Evolutionary conservation across 1,140 invertebrate species (phyloP), one percentile per base, ranked within the genome.

Genomic region (Triops longicaudatus): DNA sequence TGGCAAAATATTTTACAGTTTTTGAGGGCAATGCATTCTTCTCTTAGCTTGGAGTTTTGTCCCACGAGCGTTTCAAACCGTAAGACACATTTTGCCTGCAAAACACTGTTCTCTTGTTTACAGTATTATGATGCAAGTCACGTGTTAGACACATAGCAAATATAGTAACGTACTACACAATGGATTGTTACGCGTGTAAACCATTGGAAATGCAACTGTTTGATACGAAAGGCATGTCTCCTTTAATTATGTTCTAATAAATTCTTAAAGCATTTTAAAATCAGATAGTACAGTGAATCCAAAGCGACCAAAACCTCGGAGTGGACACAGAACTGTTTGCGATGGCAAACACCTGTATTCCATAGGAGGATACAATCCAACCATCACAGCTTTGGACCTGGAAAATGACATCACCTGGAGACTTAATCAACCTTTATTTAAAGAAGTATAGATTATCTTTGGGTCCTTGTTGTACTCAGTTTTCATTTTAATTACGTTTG

Each of bases 311-410:
- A 63, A 63, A 63, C 50, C 50, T 63, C 50, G 50, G 17, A 63
- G 50, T 63, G 50, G 50, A 5, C 50, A 63, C 50, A 63, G 50
- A 22, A 63, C 17, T 6, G 50, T 63, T 63, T 63, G 50, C 22
- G 50, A 63, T 17, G 50, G 50, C 50, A 63, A 63, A 63, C 50
- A 63, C 50, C 10, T 63, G 50, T 63, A 63, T 63, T 63, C 50
- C 17, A n/a, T 63, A 63, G 50, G 50, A 63, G 50, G 50, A 4
- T 63, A 63, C 14, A 63, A 63, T 63, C 50, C 50, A 63, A 63
- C 14, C 7, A 63, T 63, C n/a, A 22, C n/a, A 63, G 50, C 50
- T 63, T 14, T 14, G 14, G 50, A 63, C 50, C 11, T 63, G 17
- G 50, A 63, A n/a, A 63, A 63, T 63, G 50, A 63, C 50, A 63